Conservation (phyloP, 2,888 invertebrate genomes). For the Paralinhomoeus sp. region DNA sequence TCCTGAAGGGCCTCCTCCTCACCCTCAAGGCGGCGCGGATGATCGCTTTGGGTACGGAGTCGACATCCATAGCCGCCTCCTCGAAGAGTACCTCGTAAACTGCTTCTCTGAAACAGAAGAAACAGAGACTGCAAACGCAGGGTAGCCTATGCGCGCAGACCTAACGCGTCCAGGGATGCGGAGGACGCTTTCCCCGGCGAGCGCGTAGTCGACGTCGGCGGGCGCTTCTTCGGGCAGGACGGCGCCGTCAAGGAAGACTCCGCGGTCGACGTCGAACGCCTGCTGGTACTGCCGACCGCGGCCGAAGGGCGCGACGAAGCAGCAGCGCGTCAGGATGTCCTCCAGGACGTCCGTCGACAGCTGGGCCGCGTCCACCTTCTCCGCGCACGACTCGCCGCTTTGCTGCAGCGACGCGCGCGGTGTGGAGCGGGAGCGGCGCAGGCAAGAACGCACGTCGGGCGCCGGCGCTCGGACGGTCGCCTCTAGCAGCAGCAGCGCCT, state of each 20-base stretch:
- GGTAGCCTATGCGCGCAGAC: no score
- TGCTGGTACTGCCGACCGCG: conserved; percentile 36
- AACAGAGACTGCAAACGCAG: no score
- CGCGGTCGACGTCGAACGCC: conserved; percentile 5
- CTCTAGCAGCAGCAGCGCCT: no score
- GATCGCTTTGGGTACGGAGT: conserved; percentile 57
- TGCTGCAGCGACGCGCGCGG: no score
- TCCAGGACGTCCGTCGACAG: no score
- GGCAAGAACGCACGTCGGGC: no score
- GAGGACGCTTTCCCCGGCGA: conserved; percentile 40
- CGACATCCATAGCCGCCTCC: conserved; percentile 56
- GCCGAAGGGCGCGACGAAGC: conserved; percentile 56
- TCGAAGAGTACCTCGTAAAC: conserved; percentile 62
- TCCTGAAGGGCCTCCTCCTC: no score
- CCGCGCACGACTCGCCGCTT: no score
- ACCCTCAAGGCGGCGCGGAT: conserved; percentile 52
- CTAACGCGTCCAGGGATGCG: conserved; percentile 40
- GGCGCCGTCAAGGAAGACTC: no score
- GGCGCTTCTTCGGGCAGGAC: conserved; percentile 13
- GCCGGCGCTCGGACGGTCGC: no score
- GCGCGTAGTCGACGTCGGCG: conserved; percentile 40
- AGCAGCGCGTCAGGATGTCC: conserved; percentile 50
- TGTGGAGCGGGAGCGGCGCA: no score
- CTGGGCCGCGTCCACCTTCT: no score
- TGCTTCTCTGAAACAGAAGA: conserved; percentile 49